Percentiles rank a stretch among this genome's conserved stretches.
Evolutionary conservation across 1,140 invertebrate genomes (phyloP).

Genomic region (Drosophila parvula): DNA sequence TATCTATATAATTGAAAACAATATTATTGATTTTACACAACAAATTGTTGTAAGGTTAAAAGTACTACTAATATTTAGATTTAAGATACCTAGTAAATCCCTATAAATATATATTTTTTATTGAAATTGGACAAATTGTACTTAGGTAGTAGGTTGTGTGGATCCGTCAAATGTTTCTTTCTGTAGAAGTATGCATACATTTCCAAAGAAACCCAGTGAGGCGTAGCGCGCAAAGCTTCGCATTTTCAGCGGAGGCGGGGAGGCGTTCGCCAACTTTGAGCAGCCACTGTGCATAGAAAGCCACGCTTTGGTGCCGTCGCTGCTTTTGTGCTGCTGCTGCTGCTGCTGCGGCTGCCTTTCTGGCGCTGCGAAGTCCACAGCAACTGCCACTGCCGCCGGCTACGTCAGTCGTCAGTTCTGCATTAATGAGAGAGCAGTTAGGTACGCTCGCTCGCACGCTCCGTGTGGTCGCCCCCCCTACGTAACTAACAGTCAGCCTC

Average conservation of each 20-base stretch:
- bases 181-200: conserved; percentile 36
- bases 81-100: no score
- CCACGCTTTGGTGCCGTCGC: conserved; percentile 66
- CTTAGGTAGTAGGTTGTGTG: no score
- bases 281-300: conserved; percentile 75
- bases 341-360: conserved; percentile 4
- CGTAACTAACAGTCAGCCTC: conserved; percentile 22
- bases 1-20: no score
- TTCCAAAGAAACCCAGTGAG: conserved; percentile 48
- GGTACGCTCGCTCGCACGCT: conserved; percentile 75
- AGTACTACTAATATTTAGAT: no score
- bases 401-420: conserved; percentile 74
- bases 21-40: no score
- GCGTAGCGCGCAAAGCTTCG: conserved; percentile 12
- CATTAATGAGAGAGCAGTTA: conserved; percentile 83
- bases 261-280: conserved; percentile 60
- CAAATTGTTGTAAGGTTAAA: no score
- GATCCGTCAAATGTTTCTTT: not conserved
- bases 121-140: no score
- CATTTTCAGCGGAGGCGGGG: conserved; percentile 10
- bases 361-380: conserved; percentile 16
- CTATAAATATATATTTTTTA: no score
- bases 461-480: conserved; percentile 59
- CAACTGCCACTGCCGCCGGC: conserved; percentile 45
- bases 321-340: conserved; percentile 31